Percentiles rank a stretch among this genome's conserved stretches.
Conservation (phyloP, 2,113 vertebrate species). For the Parus major region DNA sequence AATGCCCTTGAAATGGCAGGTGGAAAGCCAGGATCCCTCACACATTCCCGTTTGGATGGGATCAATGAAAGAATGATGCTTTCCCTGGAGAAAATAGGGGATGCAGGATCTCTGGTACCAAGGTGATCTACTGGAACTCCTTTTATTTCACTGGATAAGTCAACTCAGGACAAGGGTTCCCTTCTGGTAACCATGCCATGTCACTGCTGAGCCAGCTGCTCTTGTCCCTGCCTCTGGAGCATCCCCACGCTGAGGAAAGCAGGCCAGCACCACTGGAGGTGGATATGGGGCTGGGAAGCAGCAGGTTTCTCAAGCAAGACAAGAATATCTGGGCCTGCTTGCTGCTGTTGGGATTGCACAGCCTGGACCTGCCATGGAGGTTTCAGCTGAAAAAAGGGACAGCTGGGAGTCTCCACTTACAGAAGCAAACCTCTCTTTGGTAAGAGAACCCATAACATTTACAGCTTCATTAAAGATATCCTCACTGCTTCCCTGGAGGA, state of each 20-base stretch:
- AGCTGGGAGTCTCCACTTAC: background rate
- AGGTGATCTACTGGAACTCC: background rate
- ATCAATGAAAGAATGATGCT: background rate
- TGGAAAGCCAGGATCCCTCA: background rate
- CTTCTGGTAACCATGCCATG: background rate
- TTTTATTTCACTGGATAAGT: background rate
- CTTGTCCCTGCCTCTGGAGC: background rate
- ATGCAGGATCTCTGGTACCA: background rate
- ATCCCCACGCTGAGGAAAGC: accelerated
- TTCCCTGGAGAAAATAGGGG: background rate
- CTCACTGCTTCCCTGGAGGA: background rate
- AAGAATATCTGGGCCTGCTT: background rate
- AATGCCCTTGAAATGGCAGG: background rate
- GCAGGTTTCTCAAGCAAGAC: background rate
- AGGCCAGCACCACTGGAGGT: background rate
- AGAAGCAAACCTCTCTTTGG: background rate
- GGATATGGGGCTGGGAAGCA: background rate
- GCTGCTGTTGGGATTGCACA: background rate
- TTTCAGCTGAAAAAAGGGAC: background rate
- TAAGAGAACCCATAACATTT: background rate
- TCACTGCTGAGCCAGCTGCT: background rate
- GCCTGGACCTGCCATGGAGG: background rate
- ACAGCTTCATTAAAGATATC: background rate
- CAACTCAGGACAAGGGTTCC: background rate
- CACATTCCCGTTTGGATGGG: background rate